Evolutionary conservation across 2,797 vertebrate genomes (phyloP).

Genomic region (Paratrypauchen microcephalus): DNA sequence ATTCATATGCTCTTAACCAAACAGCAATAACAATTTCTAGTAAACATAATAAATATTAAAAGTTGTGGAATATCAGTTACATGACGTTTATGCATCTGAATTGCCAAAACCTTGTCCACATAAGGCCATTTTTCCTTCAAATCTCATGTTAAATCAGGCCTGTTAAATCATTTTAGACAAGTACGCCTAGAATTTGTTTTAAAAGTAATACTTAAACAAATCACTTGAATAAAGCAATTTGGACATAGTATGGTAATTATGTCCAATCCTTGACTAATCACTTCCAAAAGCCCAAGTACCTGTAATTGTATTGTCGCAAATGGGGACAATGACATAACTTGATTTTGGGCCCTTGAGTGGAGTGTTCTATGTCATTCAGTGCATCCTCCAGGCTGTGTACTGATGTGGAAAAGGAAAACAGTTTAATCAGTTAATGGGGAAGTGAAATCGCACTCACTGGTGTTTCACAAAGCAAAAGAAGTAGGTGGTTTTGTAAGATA

Average conservation of each 20-base stretch:
- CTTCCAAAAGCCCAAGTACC: slow-evolving; percentile 2
- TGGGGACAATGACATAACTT: background rate
- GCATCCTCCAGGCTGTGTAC: background rate
- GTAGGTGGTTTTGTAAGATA: background rate
- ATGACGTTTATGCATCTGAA: too few species aligned
- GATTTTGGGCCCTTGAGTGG: background rate
- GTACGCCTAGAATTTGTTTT: too few species aligned
- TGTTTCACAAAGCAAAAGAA: background rate
- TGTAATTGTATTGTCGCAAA: slow-evolving; percentile 4
- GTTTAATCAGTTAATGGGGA: slow-evolving; percentile 1
- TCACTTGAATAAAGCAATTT: background rate
- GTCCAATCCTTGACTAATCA: slow-evolving; percentile 25
- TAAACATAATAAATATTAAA: too few species aligned
- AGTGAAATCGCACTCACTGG: background rate
- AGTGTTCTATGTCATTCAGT: background rate
- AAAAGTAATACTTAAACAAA: too few species aligned
- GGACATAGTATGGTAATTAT: background rate
- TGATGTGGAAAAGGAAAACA: background rate
- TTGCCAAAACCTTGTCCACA: too few species aligned
- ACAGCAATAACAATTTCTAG: background rate
- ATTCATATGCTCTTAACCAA: too few species aligned
- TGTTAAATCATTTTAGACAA: too few species aligned
- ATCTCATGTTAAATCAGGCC: too few species aligned
- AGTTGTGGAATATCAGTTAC: too few species aligned
- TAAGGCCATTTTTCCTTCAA: too few species aligned